phyloP scores from a whole-genome alignment of 2,888 invertebrate species.

The Epirrhoe tristata region DNA sequence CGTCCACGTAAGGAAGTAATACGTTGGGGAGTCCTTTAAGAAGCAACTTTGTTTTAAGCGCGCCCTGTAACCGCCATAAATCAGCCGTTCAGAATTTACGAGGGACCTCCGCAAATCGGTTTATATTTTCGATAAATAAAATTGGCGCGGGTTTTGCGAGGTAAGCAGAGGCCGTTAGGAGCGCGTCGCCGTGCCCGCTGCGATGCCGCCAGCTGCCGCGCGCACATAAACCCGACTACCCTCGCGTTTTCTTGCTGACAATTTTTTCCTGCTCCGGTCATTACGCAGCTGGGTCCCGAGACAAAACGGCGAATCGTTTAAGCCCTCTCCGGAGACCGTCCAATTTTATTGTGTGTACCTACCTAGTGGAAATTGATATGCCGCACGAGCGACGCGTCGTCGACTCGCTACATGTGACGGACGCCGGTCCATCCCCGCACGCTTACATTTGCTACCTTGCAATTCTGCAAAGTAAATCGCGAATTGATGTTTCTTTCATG shows the following conservation, averaged over 20 bases:
- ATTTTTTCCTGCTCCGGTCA: constrained; percentile 85
- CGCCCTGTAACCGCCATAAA: constrained; percentile 82
- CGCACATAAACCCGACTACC: constrained; percentile 84
- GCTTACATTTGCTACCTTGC: constrained; percentile 63
- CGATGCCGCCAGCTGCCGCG: constrained; percentile 74
- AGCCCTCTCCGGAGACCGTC: constrained; percentile 84
- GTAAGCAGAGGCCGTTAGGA: constrained; percentile 85
- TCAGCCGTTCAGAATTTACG: constrained; percentile 82
- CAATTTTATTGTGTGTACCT: constrained; percentile 85
- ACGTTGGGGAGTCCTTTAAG: constrained; percentile 71
- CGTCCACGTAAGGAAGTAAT: constrained; percentile 56
- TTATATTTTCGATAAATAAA: constrained; percentile 86
- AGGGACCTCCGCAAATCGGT: constrained; percentile 84
- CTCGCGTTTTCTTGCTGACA: constrained; percentile 85
- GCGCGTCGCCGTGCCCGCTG: constrained; percentile 67
- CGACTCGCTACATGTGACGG: constrained; percentile 66
- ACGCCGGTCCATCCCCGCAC: constrained; percentile 52
- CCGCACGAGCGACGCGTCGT: constrained; percentile 71
- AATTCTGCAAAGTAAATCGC: constrained; percentile 44
- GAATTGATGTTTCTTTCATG: not conserved
- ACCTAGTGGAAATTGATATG: constrained; percentile 85
- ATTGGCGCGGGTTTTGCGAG: constrained; percentile 85
- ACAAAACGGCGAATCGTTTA: constrained; percentile 86
- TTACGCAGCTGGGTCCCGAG: constrained; percentile 85
- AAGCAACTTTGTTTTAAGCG: constrained; percentile 79